These are phyloP conservation scores for Diaphora mendica DNA, from an alignment of 2,888 invertebrate species.

Conservation along the genomic window DNA sequence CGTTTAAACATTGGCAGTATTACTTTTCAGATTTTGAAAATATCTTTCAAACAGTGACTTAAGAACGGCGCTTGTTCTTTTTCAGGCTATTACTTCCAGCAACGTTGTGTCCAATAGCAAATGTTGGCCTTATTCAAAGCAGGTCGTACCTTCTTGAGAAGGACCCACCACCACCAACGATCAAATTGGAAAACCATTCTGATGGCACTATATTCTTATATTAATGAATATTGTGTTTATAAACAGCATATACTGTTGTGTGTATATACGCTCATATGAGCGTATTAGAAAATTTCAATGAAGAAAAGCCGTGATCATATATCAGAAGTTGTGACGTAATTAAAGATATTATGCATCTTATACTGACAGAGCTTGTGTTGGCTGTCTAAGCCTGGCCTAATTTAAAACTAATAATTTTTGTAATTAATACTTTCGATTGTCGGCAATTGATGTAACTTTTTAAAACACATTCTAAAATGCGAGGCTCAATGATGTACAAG, in stretches of 20 bases:
- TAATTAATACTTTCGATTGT: too few relatives aligned
- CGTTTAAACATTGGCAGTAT: too few relatives aligned
- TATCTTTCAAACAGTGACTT: background rate
- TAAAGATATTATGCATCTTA: background rate
- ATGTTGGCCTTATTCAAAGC: constrained; percentile 65
- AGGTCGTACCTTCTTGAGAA: constrained; percentile 72
- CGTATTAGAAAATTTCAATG: background rate
- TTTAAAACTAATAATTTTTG: background rate
- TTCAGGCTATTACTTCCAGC: constrained; percentile 75
- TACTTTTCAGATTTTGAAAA: too few relatives aligned
- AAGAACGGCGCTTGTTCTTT: constrained; percentile 28
- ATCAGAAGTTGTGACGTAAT: background rate
- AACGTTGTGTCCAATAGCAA: constrained; percentile 65
- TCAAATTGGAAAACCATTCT: constrained; percentile 79
- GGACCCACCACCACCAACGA: constrained; percentile 79
- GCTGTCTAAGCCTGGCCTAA: background rate
- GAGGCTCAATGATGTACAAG: too few relatives aligned
- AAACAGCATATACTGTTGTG: too few relatives aligned
- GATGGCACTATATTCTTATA: constrained; percentile 83
- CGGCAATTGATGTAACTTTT: too few relatives aligned
- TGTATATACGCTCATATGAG: too few relatives aligned
- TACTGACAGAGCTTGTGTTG: background rate
- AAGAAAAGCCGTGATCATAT: background rate
- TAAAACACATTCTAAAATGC: too few relatives aligned
- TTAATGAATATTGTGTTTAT: constrained; percentile 41